Conservation (phyloP, 1,140 invertebrate genomes). For the Microplitis demolitor region DNA sequence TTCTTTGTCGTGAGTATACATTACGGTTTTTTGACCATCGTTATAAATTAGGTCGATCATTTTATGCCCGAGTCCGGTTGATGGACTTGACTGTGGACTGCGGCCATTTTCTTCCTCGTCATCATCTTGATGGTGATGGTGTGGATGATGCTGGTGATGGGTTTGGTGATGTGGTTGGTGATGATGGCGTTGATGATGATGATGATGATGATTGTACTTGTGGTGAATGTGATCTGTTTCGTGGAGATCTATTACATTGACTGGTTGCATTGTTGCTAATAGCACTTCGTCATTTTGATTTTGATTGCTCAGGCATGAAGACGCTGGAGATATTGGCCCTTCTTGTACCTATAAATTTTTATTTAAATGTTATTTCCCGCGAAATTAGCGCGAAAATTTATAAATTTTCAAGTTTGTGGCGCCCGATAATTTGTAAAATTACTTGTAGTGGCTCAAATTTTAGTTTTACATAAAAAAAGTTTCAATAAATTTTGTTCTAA, state of each 20-base stretch:
- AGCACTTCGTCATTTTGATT: conserved; percentile 65
- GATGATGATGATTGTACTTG: conserved; percentile 56
- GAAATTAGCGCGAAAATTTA: too few relatives aligned
- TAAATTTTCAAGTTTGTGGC: too few relatives aligned
- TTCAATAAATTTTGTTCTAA: too few relatives aligned
- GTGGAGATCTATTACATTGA: conserved; percentile 70
- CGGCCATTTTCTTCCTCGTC: conserved; percentile 59
- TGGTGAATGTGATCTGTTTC: conserved; percentile 66
- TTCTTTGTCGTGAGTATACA: conserved; percentile 69
- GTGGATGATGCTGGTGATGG: conserved; percentile 29
- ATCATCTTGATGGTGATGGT: conserved; percentile 34
- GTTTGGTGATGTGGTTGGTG: conserved; percentile 50
- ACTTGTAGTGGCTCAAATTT: too few relatives aligned
- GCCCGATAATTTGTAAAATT: too few relatives aligned
- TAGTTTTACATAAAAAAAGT: too few relatives aligned
- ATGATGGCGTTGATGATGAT: conserved; percentile 48
- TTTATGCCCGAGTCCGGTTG: conserved; percentile 68
- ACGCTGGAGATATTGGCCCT: conserved; percentile 56
- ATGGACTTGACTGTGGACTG: conserved; percentile 60
- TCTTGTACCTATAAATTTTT: conserved; percentile 47
- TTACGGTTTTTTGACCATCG: conserved; percentile 80
- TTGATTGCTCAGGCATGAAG: conserved; percentile 56
- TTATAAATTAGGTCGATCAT: conserved; percentile 80
- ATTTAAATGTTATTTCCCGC: too few relatives aligned
- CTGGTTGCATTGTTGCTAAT: conserved; percentile 77